Base-by-base conservation (phyloP, 2,888 invertebrate species). In the Drosophila greeni region DNA sequence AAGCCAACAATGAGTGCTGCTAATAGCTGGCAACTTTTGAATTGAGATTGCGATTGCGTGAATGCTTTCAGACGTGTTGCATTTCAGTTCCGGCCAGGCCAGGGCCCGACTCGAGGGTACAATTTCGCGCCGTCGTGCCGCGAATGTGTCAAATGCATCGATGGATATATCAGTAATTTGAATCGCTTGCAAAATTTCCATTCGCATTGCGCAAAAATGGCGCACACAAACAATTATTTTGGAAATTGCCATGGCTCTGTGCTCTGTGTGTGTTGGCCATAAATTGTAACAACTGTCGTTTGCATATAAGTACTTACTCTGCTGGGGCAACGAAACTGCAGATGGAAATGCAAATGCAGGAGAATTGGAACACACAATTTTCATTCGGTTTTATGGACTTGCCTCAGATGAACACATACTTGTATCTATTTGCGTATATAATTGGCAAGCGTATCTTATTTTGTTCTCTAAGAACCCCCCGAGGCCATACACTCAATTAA, bases 221-320 rank as follows among this genome's bases (percentile, higher is more conserved):
- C 26, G 24, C 31, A 55, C 26, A 68, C 31, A 56, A 52, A 55
- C 57, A 64, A 70, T 62, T 62, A 62, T 62, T 62, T 62, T 62
- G 62, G 53, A 65, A 76, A 67, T 72, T 72, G 71, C 60, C 42
- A 66, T 57, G 24, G 45, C 45, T 33, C 45, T 33, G 18, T 47
- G 47, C 20, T 18, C 8, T 42, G 42, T 31, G 34, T 54, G 43
- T 43, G 58, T 18, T 58, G 78, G 66, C 79, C 83, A 80, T 80
- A 80, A 80, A 80, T 80, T 82, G 79, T 74, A 71, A 66, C 81
- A 80, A 80, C 70, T 82, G 83, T 80, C 79, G 83, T 75, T 80
- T 82, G 79, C 79, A 80, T 79, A 82, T 55, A 65, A 53, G 40
- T 36, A 29, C 37, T 29, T 45, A 45, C 43, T 18, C 18, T 4